A percentile compares a stretch with the other conserved stretches of the same genome.
Evolutionary conservation across 2,888 invertebrate species (phyloP).

Genomic region (Brenthis ino): DNA sequence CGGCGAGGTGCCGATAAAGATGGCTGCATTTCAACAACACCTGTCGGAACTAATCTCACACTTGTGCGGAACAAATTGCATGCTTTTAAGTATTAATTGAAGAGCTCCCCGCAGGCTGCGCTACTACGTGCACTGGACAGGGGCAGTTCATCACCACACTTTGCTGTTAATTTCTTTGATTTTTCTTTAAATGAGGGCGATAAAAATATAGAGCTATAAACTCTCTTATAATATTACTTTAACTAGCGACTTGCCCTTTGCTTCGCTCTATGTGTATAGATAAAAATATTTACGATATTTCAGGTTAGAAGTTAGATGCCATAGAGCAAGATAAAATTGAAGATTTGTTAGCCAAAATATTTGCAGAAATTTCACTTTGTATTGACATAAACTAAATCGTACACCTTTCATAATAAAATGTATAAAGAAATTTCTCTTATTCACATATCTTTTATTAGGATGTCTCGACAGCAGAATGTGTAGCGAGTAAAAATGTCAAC

Average conservation of each 20-base stretch:
- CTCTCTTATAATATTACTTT: too few species aligned
- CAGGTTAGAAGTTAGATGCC: too few species aligned
- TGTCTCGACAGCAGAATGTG: background rate
- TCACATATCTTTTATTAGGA: constrained; percentile 9
- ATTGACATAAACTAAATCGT: constrained; percentile 12
- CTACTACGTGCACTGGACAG: too few species aligned
- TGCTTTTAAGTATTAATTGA: constrained; percentile 11
- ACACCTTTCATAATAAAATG: constrained; percentile 6
- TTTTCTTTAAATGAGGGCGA: too few species aligned
- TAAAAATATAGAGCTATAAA: too few species aligned
- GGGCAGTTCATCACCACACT: too few species aligned
- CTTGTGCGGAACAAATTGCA: constrained; percentile 13
- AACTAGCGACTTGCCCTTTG: too few species aligned
- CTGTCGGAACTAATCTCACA: constrained; percentile 5
- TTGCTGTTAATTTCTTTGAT: too few species aligned
- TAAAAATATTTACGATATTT: too few species aligned
- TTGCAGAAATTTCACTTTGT: background rate
- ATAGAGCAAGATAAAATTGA: background rate
- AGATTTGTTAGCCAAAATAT: background rate
- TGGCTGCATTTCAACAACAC: constrained; percentile 4
- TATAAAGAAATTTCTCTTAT: background rate
- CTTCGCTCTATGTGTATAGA: too few species aligned
- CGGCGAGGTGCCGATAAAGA: background rate
- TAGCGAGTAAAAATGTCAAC: constrained; percentile 16
- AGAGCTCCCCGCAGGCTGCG: background rate